These are phyloP conservation scores for Rhegmatorhina hoffmannsi DNA, from an alignment of 2,113 vertebrate species.

Conservation along the genomic window DNA sequence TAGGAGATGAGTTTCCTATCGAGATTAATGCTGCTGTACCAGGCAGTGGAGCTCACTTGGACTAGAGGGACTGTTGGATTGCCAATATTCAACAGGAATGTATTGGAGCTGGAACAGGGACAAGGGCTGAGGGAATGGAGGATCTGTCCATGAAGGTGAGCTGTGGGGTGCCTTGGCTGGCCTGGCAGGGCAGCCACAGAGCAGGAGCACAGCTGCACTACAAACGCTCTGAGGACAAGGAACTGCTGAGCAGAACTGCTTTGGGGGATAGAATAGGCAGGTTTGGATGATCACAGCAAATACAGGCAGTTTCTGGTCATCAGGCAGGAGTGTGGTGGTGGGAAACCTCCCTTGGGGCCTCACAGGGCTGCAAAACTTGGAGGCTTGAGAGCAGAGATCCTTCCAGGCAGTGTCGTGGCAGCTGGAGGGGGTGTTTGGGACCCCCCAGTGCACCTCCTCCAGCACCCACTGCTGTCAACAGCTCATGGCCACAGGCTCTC, in stretches of 20 bases:
- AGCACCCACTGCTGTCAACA: not conserved
- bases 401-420: not conserved
- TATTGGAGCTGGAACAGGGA: not conserved
- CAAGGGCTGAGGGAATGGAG: not conserved
- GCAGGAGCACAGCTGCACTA: not conserved
- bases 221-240: not conserved
- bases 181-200: not conserved
- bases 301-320: not conserved
- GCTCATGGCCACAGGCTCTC: not conserved
- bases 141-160: not conserved
- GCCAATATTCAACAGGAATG: not conserved
- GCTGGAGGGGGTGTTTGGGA: not conserved
- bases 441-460: not conserved
- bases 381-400: not conserved
- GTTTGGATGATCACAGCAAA: not conserved
- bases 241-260: not conserved
- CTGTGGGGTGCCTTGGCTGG: not conserved
- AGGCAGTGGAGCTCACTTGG: not conserved
- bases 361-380: not conserved
- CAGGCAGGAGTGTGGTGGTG: not conserved
- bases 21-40: not conserved
- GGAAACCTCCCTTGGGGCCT: not conserved
- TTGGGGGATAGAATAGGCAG: not conserved
- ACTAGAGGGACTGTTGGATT: not conserved
- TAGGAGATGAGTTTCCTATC: conserved; percentile 7